Evolutionary conservation across 2,797 vertebrate genomes (phyloP).

Genomic region (Sciurus carolinensis): DNA sequence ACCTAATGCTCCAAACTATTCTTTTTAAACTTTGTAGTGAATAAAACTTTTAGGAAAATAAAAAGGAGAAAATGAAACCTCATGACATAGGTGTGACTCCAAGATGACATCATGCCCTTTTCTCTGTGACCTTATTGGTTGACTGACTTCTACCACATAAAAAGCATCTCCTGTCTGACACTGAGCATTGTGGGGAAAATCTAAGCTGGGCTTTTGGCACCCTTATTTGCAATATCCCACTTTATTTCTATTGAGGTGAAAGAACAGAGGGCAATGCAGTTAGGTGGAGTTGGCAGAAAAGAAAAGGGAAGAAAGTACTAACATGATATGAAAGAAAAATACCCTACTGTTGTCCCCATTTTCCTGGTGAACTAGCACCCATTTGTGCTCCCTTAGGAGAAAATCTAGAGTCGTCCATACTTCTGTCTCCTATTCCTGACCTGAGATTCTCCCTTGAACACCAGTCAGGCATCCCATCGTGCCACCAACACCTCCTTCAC

Average conservation of each 20-base stretch:
- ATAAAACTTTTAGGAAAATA: neutral
- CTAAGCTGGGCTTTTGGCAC: neutral
- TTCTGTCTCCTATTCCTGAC: neutral
- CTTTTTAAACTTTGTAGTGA: neutral
- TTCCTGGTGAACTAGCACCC: neutral
- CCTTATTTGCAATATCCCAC: neutral
- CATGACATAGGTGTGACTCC: neutral
- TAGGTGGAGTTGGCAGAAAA: neutral
- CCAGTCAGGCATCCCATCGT: neutral
- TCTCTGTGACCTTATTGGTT: neutral
- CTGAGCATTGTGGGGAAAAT: neutral
- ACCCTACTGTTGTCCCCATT: neutral
- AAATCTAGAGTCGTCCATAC: neutral
- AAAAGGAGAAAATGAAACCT: neutral
- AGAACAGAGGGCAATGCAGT: neutral
- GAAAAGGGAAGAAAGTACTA: neutral
- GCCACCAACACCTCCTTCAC: neutral
- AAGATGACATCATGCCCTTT: neutral
- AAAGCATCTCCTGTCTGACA: neutral
- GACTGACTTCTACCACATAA: neutral
- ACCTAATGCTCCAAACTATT: neutral
- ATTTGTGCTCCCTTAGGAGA: neutral
- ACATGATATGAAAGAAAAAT: neutral
- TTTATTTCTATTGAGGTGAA: neutral
- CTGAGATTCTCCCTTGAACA: neutral